Conservation (phyloP, 2,797 vertebrate genomes). For the Xiphorhynchus erythropygius region DNA sequence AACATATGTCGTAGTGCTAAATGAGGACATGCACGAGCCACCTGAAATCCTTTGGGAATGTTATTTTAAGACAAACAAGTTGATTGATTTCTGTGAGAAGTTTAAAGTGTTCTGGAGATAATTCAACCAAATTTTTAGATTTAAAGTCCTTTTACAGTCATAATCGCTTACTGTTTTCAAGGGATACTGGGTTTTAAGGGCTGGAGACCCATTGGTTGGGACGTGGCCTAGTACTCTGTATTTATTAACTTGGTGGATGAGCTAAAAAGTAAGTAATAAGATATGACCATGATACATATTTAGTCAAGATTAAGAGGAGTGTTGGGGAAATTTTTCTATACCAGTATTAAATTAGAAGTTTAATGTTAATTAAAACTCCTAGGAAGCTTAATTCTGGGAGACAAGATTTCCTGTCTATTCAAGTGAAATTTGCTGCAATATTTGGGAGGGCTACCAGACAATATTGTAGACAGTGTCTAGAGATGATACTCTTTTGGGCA, state of each 20-base stretch:
- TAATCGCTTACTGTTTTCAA: background rate
- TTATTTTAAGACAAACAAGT: constrained; percentile 26
- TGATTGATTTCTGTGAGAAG: background rate
- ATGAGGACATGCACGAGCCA: constrained; percentile 10
- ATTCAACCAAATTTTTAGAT: background rate
- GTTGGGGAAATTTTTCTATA: background rate
- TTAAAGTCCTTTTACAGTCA: background rate
- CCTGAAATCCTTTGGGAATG: constrained; percentile 33
- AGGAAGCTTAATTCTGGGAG: background rate
- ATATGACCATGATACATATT: background rate
- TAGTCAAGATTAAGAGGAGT: background rate
- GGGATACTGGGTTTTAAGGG: background rate
- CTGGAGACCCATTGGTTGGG: background rate
- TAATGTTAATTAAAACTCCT: background rate
- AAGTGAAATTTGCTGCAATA: background rate
- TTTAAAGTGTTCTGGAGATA: background rate
- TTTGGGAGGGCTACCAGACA: background rate
- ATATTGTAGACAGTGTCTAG: background rate
- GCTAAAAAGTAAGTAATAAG: background rate
- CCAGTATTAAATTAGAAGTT: background rate
- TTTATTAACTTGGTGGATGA: background rate
- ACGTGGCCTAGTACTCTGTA: background rate
- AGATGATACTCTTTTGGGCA: background rate
- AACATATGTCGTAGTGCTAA: constrained; percentile 33
- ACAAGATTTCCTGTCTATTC: background rate